Conservation (phyloP, 2,113 vertebrate species). For the Gopherus evgoodei region DNA sequence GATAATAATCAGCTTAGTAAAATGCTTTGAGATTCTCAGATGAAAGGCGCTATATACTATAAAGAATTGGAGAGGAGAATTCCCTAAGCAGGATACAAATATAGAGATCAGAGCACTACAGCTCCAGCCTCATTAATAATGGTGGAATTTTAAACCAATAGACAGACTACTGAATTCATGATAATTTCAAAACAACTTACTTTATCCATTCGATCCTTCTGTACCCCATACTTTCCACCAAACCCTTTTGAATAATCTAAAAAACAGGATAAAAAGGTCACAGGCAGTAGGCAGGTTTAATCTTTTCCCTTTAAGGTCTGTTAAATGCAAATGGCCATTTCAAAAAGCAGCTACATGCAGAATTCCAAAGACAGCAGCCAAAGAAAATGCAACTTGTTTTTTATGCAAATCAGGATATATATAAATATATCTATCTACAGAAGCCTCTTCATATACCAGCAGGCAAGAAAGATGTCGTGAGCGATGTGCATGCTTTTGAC, state of each 20-base stretch:
- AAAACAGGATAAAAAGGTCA: constrained; percentile 37
- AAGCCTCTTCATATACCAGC: constrained; percentile 28
- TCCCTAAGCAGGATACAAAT: neutral
- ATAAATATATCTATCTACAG: neutral
- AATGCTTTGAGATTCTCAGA: neutral
- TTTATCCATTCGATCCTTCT: constrained; percentile 98
- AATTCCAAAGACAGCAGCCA: constrained; percentile 36
- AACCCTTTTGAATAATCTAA: constrained; percentile 96
- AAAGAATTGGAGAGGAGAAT: neutral
- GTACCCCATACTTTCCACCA: constrained; percentile 94
- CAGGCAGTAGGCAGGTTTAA: neutral
- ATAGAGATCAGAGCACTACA: neutral
- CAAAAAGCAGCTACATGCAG: constrained; percentile 45
- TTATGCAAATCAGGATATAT: constrained; percentile 3
- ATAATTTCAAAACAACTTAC: constrained; percentile 59
- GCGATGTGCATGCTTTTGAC: constrained; percentile 39
- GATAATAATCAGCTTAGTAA: neutral
- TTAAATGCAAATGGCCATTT: neutral
- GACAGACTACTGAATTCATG: accelerated
- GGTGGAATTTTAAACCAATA: neutral
- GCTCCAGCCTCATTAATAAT: neutral
- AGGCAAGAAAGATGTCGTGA: neutral
- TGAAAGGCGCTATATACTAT: neutral
- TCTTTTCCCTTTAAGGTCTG: neutral
- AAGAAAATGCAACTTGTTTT: constrained; percentile 3